A percentile compares a stretch with the other conserved stretches of the same genome.
Evolutionary conservation across 2,797 vertebrate genomes (phyloP).

Genomic region (Chelidonichthys spinosus): DNA sequence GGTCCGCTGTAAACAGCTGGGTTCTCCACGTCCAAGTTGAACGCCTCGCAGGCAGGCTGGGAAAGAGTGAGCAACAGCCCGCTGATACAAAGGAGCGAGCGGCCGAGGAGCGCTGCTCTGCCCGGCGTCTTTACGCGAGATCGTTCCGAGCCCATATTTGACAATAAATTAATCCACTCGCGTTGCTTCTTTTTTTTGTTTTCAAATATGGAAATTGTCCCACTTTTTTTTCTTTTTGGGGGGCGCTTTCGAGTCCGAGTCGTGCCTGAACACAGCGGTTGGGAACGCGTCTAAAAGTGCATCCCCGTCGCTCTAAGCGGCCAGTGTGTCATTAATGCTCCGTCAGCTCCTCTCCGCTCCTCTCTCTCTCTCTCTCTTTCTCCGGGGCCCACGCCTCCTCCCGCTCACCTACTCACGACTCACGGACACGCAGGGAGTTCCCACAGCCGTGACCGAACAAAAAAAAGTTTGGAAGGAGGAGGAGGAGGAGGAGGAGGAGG

Average conservation of each 20-base stretch:
- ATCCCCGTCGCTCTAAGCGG: slow-evolving; percentile 63
- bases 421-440: slow-evolving; percentile 78
- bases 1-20: slow-evolving; percentile 88
- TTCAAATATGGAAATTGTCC: slow-evolving; percentile 19
- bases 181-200: slow-evolving; percentile 15
- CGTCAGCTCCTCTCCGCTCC: slow-evolving; percentile 66
- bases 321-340: slow-evolving; percentile 68
- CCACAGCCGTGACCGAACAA: slow-evolving; percentile 64
- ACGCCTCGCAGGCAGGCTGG: slow-evolving; percentile 79
- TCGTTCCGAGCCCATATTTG: slow-evolving; percentile 73
- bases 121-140: slow-evolving; percentile 69
- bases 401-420: slow-evolving; percentile 72
- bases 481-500: slow-evolving; percentile 75
- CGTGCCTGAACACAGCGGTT: slow-evolving; percentile 15
- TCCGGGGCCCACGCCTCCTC: slow-evolving; percentile 65
- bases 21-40: slow-evolving; percentile 90
- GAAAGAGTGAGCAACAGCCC: slow-evolving; percentile 62
- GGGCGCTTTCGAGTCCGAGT: slow-evolving; percentile 28
- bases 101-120: slow-evolving; percentile 36
- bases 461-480: slow-evolving; percentile 49
- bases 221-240: neutral
- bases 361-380: slow-evolving; percentile 26
- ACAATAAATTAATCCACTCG: slow-evolving; percentile 61
- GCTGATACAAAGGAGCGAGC: slow-evolving; percentile 59
- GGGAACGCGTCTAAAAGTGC: slow-evolving; percentile 59